These are phyloP conservation scores for Catostomus latipinnis DNA, from an alignment of 2,797 vertebrate species.

Conservation along the genomic window DNA sequence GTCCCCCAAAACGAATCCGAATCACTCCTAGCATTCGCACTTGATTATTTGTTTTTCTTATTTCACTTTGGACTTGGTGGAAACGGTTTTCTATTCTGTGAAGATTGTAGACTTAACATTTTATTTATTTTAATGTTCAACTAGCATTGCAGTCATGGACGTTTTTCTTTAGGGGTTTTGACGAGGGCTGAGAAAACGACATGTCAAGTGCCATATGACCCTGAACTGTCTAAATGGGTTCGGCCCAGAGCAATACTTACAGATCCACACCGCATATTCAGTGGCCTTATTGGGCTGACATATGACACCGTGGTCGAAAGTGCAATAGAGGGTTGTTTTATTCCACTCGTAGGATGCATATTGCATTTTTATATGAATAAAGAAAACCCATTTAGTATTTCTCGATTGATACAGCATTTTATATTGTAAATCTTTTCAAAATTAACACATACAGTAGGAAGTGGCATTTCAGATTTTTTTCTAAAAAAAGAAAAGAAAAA, in stretches of 20 bases:
- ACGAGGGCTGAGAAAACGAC: constrained; percentile 71
- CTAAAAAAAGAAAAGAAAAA: constrained; percentile 22
- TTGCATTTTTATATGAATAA: constrained; percentile 71
- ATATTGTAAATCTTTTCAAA: constrained; percentile 73
- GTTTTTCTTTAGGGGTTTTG: constrained; percentile 63
- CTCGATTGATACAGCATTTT: constrained; percentile 85
- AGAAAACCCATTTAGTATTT: constrained; percentile 84
- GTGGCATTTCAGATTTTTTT: constrained; percentile 66
- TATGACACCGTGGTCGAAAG: constrained; percentile 75
- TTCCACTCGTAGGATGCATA: constrained; percentile 65
- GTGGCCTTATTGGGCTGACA: constrained; percentile 65
- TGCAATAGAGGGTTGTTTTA: constrained; percentile 83
- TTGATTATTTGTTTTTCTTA: constrained; percentile 68
- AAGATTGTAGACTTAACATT: constrained; percentile 65
- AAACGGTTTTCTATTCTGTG: constrained; percentile 85
- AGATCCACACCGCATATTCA: constrained; percentile 72
- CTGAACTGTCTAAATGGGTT: constrained; percentile 86
- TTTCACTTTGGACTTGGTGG: constrained; percentile 45
- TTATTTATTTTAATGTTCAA: constrained; percentile 17
- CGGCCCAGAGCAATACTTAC: constrained; percentile 85
- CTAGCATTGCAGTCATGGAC: constrained; percentile 19
- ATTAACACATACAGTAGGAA: constrained; percentile 65
- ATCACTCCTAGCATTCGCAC: constrained; percentile 68
- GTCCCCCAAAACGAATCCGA: neutral
- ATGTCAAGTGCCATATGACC: constrained; percentile 94